Conservation (phyloP, 1,140 invertebrate species). For the Bradysia coprophila region DNA sequence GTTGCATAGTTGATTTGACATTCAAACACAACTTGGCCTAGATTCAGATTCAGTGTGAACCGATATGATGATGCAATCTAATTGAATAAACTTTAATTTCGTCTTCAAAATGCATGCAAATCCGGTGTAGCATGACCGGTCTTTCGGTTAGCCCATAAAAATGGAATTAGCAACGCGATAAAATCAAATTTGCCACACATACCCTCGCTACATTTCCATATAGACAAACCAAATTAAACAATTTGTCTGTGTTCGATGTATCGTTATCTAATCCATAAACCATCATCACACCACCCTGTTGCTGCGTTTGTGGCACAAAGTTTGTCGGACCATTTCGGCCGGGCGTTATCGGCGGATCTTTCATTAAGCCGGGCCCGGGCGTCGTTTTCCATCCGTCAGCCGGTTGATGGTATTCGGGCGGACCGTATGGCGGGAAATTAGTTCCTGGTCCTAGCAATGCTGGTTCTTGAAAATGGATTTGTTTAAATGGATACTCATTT, state of each 20-base stretch:
- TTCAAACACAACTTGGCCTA: no score
- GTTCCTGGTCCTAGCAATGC: slow-evolving; percentile 23
- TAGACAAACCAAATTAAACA: slow-evolving; percentile 98
- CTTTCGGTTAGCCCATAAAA: no score
- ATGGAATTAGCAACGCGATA: no score
- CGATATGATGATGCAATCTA: no score
- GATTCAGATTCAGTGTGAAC: no score
- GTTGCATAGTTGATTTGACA: no score
- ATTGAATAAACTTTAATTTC: no score
- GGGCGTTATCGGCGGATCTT: slow-evolving; percentile 20
- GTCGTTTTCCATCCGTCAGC: slow-evolving; percentile 23
- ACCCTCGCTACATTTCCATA: slow-evolving; percentile 97
- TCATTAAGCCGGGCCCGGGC: slow-evolving; percentile 22
- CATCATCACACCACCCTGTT: slow-evolving; percentile 81
- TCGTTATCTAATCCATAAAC: slow-evolving; percentile 88
- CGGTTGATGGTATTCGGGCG: slow-evolving; percentile 22
- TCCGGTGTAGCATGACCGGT: no score
- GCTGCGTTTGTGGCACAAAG: slow-evolving; percentile 20
- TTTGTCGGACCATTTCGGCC: slow-evolving; percentile 22
- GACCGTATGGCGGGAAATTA: slow-evolving; percentile 20
- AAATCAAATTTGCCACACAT: no score
- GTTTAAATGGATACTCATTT: background rate
- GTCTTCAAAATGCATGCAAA: no score
- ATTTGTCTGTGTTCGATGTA: slow-evolving; percentile 85
- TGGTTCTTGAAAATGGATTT: slow-evolving; percentile 22